A percentile compares a stretch with the other conserved stretches of the same genome.
Evolutionary conservation across 2,888 invertebrate species (phyloP).

Genomic region (Morpho helenor): DNA sequence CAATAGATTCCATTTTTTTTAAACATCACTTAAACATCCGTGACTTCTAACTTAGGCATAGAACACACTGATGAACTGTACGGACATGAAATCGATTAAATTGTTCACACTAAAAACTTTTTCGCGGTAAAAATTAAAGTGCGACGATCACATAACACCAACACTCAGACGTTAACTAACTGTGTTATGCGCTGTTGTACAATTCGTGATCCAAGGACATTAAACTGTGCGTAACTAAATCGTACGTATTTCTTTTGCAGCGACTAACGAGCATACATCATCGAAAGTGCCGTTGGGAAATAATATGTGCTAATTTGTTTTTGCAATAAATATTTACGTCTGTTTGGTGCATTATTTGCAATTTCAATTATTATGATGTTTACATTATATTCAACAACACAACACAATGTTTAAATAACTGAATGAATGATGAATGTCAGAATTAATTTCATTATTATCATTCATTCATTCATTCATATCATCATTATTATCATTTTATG

Average conservation of each 20-base stretch:
- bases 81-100: not conserved
- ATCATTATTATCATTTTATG: too few species aligned
- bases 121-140: constrained; percentile 14
- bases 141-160: constrained; percentile 14
- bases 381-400: constrained; percentile 11
- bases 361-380: constrained; percentile 40
- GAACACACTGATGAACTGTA: not conserved
- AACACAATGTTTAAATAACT: too few species aligned
- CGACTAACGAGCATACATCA: constrained; percentile 49
- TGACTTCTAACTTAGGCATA: too few species aligned
- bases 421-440: too few species aligned
- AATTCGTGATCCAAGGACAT: constrained; percentile 64
- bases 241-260: constrained; percentile 52
- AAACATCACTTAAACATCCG: too few species aligned
- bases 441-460: too few species aligned
- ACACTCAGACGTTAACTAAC: constrained; percentile 49
- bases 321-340: constrained; percentile 39
- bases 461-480: too few species aligned
- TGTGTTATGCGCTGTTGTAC: constrained; percentile 41
- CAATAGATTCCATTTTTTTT: too few species aligned
- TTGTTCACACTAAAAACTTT: not conserved
- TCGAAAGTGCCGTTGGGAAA: constrained; percentile 58
- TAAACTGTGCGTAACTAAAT: constrained; percentile 59
- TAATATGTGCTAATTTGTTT: constrained; percentile 49
- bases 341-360: constrained; percentile 41